Base-by-base conservation (phyloP, 1,140 invertebrate genomes). In the Calephelis virginiensis region DNA sequence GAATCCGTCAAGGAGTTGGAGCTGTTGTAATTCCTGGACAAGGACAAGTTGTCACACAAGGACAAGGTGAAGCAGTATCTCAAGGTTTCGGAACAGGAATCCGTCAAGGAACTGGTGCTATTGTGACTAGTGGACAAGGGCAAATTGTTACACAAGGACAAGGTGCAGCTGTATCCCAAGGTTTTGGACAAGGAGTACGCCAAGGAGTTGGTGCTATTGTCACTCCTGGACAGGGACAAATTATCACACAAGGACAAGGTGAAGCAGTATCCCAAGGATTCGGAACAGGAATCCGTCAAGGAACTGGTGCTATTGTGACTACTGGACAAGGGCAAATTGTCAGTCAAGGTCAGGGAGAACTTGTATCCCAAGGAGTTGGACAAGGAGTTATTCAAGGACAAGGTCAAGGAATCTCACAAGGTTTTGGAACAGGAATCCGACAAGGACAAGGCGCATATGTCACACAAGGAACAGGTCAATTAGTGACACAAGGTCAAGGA, bases 381-480 rank as follows among this genome's bases (percentile, higher is more conserved):
- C 69, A 70, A 47, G 62, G 62, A 50, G 49, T 62, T 10, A 64
- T 63, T 0, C 71, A 73, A 67, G 71, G 48, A 1, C 64, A 72
- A 68, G 71, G 73, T 64, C 9, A 38, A 1, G 28, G 10, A n/a
- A 62, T 73, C 8, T 65, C 65, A 17, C 69, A 70, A 62, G 72
- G 69, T 2, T 48, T 67, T 6, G 68, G 71, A 11, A 64, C 68
- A 43, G 73, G 67, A 60, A 50, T 72, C 10, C 43, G 60, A 11
- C 63, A 70, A 48, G 71, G 67, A 49, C 63, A 68, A 66, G 70
- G 70, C 37, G 49, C 63, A 45, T 64, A 64, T 8, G 64, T 67
- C 10, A 64, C 71, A 14, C 73, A 75, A 63, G 67, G 67, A 14
- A 64, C 40, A 47, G 72, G 73, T 59, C 67, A 72, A 49, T 62